Evolutionary conservation across 2,888 invertebrate species (phyloP), one percentile per base, ranked within the genome.

Genomic region (Pollenia griseotomentosa): DNA sequence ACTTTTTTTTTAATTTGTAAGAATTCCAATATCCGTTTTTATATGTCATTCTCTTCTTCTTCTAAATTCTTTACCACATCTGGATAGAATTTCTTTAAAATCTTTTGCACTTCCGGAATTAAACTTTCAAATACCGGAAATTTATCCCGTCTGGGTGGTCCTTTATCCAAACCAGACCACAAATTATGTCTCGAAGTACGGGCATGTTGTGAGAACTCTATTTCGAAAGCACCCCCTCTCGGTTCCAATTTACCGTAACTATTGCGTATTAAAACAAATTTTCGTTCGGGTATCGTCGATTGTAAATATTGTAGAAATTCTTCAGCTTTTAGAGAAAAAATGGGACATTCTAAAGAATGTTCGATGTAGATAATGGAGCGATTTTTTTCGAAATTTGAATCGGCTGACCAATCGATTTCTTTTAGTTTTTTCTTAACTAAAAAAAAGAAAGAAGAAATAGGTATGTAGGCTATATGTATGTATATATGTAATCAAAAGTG

Each of bases 131-230:
- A 93, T 3, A 86, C 66, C 0, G 44, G 19, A 86, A 93, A 92
- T 88, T 93, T 93, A 74, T 93, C 93, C 5, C 91, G 90, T 2
- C 93, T 88, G 2, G 93, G 93, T 2, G 93, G 93, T 4, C 93
- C 93, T 19, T 86, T 89, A 0, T 89, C 88, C 10, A 93, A 16
- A 5, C 93, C 93, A 16, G 90, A 90, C 91, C 91, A 91, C 40
- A 91, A n/a, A 42, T 89, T 66, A 48, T 90, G 88, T 2, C 83
- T 42, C 2, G 92, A 91, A 11, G 92, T 92, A 68, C 91, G 90
- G 0, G 93, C 93, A 88, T 91, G 92, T 75, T 93, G 92, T 1
- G 92, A 88, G 59, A 93, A 88, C 0, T 83, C 73, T 3, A 93
- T 91, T 89, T 93, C 93, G 78, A 93, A 93, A 23, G 93, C 89